These are phyloP conservation scores for Deladenus siricidicola DNA, from an alignment of 2,888 invertebrate species.

Conservation along the genomic window DNA sequence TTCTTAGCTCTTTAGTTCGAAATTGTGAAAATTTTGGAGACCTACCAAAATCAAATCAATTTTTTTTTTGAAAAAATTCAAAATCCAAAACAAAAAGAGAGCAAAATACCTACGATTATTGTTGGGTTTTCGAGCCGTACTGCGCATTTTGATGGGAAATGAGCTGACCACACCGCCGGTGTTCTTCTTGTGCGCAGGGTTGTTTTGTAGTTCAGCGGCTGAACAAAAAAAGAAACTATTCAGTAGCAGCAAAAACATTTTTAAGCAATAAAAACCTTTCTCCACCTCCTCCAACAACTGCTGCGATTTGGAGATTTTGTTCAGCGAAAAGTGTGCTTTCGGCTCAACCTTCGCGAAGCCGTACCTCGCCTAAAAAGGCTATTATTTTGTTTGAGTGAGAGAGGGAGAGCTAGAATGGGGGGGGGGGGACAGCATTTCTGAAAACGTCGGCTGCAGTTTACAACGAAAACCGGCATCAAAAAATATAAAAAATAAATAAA, in stretches of 20 bases:
- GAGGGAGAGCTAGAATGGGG: too few relatives aligned
- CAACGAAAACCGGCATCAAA: too few relatives aligned
- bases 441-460: too few relatives aligned
- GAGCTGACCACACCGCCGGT: slow-evolving; percentile 23
- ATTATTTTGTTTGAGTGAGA: too few relatives aligned
- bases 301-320: slow-evolving; percentile 22
- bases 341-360: slow-evolving; percentile 14
- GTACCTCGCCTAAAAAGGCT: slow-evolving; percentile 11
- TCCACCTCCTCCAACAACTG: slow-evolving; percentile 20
- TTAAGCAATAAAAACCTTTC: slow-evolving; percentile 22
- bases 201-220: slow-evolving; percentile 26
- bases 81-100: too few relatives aligned
- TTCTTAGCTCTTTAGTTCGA: too few relatives aligned
- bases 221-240: slow-evolving; percentile 6
- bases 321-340: slow-evolving; percentile 26
- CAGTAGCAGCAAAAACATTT: background rate
- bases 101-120: slow-evolving; percentile 28
- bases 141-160: slow-evolving; percentile 29
- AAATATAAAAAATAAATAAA: too few relatives aligned
- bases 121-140: slow-evolving; percentile 25
- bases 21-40: too few relatives aligned
- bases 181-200: slow-evolving; percentile 16
- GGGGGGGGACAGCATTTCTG: too few relatives aligned
- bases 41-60: too few relatives aligned
- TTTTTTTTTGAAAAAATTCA: too few relatives aligned